Evolutionary conservation across 1,140 invertebrate species (phyloP), one percentile per base, ranked within the genome.

Genomic region (Cyclargus thomasi): DNA sequence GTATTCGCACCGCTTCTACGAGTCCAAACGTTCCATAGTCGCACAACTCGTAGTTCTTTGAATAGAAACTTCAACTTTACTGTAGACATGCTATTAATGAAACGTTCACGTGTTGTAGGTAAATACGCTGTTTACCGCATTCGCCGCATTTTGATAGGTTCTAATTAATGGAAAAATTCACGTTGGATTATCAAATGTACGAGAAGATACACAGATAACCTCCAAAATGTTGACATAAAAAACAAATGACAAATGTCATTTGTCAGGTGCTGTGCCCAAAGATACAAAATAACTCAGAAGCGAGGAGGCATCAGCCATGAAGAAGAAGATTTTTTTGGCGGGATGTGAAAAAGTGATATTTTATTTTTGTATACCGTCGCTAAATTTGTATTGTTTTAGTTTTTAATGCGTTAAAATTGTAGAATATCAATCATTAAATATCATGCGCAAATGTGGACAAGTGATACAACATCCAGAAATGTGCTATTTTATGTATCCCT

Each of bases 11-110:
- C 66, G 67, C 76, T 74, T 71, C 72, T 83, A 16, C 82, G 75
- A 23, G 80, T 79, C 82, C 83, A 90, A 65, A 70, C 74, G 74
- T 74, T 86, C 82, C 79, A 86, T 53, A 88, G 66, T 68, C 73
- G 82, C 59, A 70, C 70, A 63, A 83, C 73, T 73, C 66, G 68
- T 14, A 83, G 78, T 69, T 83, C 79, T 62, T 73, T 81, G 10
- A 82, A 65, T n/a, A 86, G 71, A 67, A 81, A 75, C 55, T 69
- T 75, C 63, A 76, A 74, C 70, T 71, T 71, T 39, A 74, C 69
- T 57, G 71, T 71, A 29, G 77, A 75, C 77, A 79, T 79, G 63
- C 64, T 62, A 23, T 6, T 21, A 59, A 21, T 20, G 3, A 21
- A 59, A 20, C 55, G 10, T 18, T 59, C 20, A 59, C 55, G 55